Evolutionary conservation across 2,113 vertebrate species (phyloP).

Genomic region (Brienomyrus brachyistius): DNA sequence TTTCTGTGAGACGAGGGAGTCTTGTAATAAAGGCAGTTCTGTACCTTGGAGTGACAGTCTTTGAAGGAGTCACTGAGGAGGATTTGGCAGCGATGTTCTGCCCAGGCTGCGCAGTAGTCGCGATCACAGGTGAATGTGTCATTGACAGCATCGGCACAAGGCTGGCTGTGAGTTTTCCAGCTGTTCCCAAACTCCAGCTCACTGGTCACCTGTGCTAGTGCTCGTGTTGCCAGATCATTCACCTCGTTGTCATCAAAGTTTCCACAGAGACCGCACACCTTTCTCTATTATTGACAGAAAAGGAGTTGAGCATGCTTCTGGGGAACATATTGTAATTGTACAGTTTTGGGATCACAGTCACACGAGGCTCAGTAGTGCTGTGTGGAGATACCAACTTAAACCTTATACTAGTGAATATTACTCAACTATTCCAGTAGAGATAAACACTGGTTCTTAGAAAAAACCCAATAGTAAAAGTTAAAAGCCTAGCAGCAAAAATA

Average conservation of each 20-base stretch:
- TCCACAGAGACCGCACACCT: slow-evolving; percentile 74
- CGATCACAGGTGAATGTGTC: slow-evolving; percentile 69
- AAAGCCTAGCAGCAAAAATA: background rate
- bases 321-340: background rate
- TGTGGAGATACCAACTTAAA: background rate
- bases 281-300: slow-evolving; percentile 46
- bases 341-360: background rate
- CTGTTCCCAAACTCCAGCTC: slow-evolving; percentile 68
- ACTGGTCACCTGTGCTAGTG: slow-evolving; percentile 42
- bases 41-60: slow-evolving; percentile 67
- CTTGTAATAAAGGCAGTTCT: background rate
- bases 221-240: slow-evolving; percentile 66
- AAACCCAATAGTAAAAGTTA: background rate
- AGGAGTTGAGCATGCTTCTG: background rate
- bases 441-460: background rate
- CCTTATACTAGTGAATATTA: background rate
- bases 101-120: slow-evolving; percentile 72
- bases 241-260: slow-evolving; percentile 71
- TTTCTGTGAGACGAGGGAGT: background rate
- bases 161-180: slow-evolving; percentile 60
- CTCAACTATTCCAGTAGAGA: background rate
- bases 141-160: slow-evolving; percentile 61
- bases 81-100: slow-evolving; percentile 68
- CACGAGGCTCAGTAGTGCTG: background rate
- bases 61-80: slow-evolving; percentile 60